Percentiles rank a stretch among this genome's conserved stretches.
These are phyloP conservation scores for Clivina fossor DNA, from an alignment of 2,888 invertebrate species.

Conservation along the genomic window DNA sequence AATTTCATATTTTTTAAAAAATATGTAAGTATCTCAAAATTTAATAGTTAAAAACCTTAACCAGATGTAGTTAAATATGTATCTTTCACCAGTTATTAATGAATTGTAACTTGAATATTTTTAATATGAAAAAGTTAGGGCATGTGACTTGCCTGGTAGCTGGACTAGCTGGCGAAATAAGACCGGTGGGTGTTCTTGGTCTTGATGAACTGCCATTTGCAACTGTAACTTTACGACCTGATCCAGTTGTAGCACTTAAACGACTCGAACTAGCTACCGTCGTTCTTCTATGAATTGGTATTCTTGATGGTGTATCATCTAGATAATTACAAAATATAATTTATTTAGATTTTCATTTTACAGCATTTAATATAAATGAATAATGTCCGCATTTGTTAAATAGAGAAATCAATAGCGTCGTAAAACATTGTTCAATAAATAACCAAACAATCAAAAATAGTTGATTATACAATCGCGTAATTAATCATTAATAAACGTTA, in stretches of 20 bases:
- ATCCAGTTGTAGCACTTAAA: slow-evolving; percentile 55
- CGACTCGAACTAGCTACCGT: slow-evolving; percentile 59
- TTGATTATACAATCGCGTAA: no score
- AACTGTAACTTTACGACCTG: slow-evolving; percentile 63
- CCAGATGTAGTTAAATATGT: slow-evolving; percentile 6
- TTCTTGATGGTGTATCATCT: slow-evolving; percentile 79
- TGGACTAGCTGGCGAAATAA: slow-evolving; percentile 70
- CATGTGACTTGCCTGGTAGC: slow-evolving; percentile 66
- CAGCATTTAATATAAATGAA: no score
- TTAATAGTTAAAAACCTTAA: slow-evolving; percentile 4
- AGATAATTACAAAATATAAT: slow-evolving; percentile 6
- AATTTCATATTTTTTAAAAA: slow-evolving; percentile 40
- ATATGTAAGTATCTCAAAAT: slow-evolving; percentile 28
- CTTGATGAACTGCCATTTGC: slow-evolving; percentile 58
- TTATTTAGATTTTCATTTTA: no score
- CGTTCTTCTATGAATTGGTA: slow-evolving; percentile 73
- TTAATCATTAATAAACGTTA: no score
- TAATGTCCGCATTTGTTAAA: no score
- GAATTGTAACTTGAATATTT: slow-evolving; percentile 2
- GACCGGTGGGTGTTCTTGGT: slow-evolving; percentile 76
- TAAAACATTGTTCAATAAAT: no score
- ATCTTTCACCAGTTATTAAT: not conserved
- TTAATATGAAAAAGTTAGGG: slow-evolving; percentile 37
- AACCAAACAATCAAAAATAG: no score
- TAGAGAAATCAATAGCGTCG: no score